phyloP scores from a whole-genome alignment of 23 tunicate genomes.

The Styela clava region DNA sequence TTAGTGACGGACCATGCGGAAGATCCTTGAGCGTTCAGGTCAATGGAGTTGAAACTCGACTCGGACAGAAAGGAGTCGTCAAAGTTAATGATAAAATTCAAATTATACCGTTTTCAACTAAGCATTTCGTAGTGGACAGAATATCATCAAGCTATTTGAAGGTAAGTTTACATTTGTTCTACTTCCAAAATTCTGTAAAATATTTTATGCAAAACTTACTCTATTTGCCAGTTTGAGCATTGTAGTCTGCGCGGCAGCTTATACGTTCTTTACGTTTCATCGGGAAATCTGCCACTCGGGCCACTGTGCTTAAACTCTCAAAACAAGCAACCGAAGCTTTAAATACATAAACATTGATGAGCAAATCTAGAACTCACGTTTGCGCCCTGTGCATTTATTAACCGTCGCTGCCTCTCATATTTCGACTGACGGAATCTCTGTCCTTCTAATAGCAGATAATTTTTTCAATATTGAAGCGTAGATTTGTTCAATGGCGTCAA shows the following conservation, averaged over 20 bases:
- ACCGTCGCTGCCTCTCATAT: too few relatives aligned
- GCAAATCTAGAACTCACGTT: too few relatives aligned
- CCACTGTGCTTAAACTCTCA: constrained; percentile 1
- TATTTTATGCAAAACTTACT: not conserved
- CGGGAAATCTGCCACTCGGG: constrained; percentile 9
- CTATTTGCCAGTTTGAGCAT: not conserved
- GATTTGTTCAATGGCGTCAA: too few relatives aligned
- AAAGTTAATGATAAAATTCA: constrained; percentile 65
- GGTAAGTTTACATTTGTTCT: constrained; percentile 16
- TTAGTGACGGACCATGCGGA: constrained; percentile 66
- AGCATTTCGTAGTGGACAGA: constrained; percentile 83
- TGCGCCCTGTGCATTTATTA: too few relatives aligned
- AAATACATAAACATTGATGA: too few relatives aligned
- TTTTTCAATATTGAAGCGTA: too few relatives aligned
- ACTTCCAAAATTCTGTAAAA: not conserved
- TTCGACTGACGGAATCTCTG: too few relatives aligned
- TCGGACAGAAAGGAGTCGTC: constrained; percentile 66
- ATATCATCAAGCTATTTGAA: constrained; percentile 72
- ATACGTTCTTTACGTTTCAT: not conserved
- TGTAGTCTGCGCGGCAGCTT: constrained; percentile 15
- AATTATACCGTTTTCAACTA: constrained; percentile 67
- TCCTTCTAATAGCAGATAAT: too few relatives aligned
- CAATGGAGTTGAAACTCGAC: constrained; percentile 60
- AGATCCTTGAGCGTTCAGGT: constrained; percentile 66
- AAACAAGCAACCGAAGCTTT: not conserved